Base-by-base conservation (phyloP, 23 tunicate genomes). In the Phallusia fumigata region DNA sequence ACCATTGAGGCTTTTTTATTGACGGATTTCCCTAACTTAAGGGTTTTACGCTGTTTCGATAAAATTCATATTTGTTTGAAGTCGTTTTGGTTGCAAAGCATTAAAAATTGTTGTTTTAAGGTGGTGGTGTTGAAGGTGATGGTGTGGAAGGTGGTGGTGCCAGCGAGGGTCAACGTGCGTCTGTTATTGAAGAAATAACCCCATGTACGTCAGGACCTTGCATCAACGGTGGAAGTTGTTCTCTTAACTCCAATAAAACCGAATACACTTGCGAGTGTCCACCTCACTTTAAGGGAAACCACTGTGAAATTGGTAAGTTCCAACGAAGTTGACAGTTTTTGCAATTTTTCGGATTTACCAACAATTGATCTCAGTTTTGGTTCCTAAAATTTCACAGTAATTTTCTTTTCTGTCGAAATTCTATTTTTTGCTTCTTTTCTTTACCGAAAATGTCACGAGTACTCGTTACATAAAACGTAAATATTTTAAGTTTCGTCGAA, bases 211-310 rank as follows among this genome's bases (percentile, higher is more conserved):
- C 77, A 0, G 74, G 84, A 18, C 94, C 94, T 28, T 89, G 94
- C 58, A 44, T 74, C 32, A 84, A 89, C 80, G 85, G 81, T 18
- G 94, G 94, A 33, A 58, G 30, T 21, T 89, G 94, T 84, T 74
- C 44, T 32, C 87, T 83, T n/a, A 52, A 35, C 16, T 6, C 74
- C 8, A 35, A 74, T 0, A 36, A 73, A 53, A 69, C 85, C 40
- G 45, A 75, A 49, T 89, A 79, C 76, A 78, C 78, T n/a, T 89
- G 94, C 64, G 52, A 53, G 30, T 89, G 94, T 44, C 53, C 24
- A 51, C 33, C 44, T 3, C 82, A 79, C 15, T 89, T 53, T 36
- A 47, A 64, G 34, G 94, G 94, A 40, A 31, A 16, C 31, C 30
- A 65, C 65, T 89, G 94, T 53, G 94, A 89, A 80, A 80, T 80